phyloP scores from a whole-genome alignment of 2,113 vertebrate species.

The Ictalurus furcatus region DNA sequence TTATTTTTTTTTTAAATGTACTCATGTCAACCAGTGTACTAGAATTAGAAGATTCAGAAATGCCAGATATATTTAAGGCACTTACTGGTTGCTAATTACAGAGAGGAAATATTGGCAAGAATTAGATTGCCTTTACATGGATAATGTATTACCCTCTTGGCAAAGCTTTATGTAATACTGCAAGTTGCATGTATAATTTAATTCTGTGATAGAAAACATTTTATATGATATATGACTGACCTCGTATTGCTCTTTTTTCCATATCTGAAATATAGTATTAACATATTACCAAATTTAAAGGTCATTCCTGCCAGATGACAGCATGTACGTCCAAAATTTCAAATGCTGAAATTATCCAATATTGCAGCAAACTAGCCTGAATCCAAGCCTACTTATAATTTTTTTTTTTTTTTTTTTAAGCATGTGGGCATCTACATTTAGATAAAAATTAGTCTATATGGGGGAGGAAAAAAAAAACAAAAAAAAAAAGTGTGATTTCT shows the following conservation, averaged over 20 bases:
- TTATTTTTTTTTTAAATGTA: background rate
- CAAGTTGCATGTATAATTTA: constrained; percentile 25
- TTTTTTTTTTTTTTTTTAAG: background rate
- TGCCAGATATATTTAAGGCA: constrained; percentile 13
- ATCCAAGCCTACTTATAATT: background rate
- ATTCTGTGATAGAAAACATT: background rate
- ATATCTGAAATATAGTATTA: background rate
- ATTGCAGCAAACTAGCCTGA: background rate
- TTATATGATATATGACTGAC: background rate
- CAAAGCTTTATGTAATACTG: background rate
- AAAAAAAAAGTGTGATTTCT: background rate
- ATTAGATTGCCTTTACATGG: constrained; percentile 11
- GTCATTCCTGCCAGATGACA: background rate
- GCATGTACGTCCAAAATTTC: constrained; percentile 1
- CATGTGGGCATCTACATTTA: background rate
- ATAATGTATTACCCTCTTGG: background rate
- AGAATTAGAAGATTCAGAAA: constrained; percentile 33
- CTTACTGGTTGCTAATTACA: constrained; percentile 37
- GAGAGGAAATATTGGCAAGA: constrained; percentile 13
- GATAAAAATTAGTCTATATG: background rate
- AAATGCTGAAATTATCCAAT: constrained; percentile 4
- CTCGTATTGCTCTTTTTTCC: background rate
- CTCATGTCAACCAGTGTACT: background rate
- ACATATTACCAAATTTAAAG: background rate
- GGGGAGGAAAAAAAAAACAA: too few species aligned